Evolutionary conservation across 2,113 vertebrate species (phyloP).

Genomic region (Ammodytes marinus): DNA sequence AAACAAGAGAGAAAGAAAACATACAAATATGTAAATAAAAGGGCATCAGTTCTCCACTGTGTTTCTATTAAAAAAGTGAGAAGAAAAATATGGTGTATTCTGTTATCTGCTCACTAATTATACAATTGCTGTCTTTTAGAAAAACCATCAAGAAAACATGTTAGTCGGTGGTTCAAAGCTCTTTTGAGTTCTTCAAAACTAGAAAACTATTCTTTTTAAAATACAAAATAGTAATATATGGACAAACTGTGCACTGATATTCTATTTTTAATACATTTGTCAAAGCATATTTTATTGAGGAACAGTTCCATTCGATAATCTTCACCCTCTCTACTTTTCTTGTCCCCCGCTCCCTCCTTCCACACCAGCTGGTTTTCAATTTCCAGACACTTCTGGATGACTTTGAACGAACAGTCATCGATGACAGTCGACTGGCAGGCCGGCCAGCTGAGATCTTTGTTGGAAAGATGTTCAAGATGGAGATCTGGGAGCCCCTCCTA

Average conservation of each 20-base stretch:
- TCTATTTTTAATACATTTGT: neutral
- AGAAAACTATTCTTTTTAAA: neutral
- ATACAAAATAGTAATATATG: neutral
- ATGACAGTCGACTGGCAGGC: constrained; percentile 87
- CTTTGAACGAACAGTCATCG: constrained; percentile 89
- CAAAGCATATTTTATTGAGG: neutral
- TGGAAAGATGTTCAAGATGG: constrained; percentile 93
- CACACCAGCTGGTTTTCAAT: constrained; percentile 88
- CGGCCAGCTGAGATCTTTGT: constrained; percentile 89
- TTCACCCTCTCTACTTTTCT: neutral
- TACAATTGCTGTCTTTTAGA: neutral
- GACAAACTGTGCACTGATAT: neutral
- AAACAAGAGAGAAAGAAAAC: neutral
- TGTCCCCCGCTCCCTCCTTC: neutral
- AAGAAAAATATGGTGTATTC: neutral
- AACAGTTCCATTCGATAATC: neutral
- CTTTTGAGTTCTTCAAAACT: neutral
- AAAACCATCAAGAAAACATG: neutral
- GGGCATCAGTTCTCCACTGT: neutral
- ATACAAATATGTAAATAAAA: neutral
- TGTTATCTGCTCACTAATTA: neutral
- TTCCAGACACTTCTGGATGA: constrained; percentile 90
- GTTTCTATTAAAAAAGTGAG: neutral
- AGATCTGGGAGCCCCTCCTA: constrained; percentile 90
- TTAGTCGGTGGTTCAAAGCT: neutral